These are phyloP conservation scores for Tringa solitaria DNA, from an alignment of 2,113 vertebrate species.

Conservation along the genomic window DNA sequence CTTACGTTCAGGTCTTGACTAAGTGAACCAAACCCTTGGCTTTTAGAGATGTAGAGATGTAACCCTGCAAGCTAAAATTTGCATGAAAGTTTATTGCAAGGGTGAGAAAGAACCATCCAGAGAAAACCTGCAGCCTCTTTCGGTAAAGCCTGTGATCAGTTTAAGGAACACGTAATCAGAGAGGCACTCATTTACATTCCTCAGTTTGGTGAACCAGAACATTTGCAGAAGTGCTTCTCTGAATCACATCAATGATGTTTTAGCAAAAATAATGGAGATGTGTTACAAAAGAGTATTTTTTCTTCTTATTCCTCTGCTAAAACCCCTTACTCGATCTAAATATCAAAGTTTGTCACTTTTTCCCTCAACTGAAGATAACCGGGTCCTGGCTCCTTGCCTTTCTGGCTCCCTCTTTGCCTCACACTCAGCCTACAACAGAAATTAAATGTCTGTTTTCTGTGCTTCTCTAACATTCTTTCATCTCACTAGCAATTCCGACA, in stretches of 20 bases:
- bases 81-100: background rate
- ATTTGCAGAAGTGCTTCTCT: conserved; percentile 15
- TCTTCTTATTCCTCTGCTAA: background rate
- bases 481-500: background rate
- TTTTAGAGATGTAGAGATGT: background rate
- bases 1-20: background rate
- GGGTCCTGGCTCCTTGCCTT: background rate
- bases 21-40: background rate
- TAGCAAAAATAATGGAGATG: background rate
- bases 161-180: background rate
- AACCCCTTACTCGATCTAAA: background rate
- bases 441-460: background rate
- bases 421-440: background rate
- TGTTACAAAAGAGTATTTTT: background rate
- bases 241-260: background rate
- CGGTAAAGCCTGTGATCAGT: background rate
- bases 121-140: background rate
- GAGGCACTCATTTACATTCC: conserved; percentile 6
- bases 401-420: background rate
- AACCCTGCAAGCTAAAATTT: background rate
- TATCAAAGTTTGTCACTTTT: background rate
- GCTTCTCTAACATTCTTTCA: background rate
- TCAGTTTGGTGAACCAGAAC: background rate
- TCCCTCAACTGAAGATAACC: background rate
- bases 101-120: background rate